Evolutionary conservation across 2,113 vertebrate genomes (phyloP).

Genomic region (Onychostruthus taczanowskii): DNA sequence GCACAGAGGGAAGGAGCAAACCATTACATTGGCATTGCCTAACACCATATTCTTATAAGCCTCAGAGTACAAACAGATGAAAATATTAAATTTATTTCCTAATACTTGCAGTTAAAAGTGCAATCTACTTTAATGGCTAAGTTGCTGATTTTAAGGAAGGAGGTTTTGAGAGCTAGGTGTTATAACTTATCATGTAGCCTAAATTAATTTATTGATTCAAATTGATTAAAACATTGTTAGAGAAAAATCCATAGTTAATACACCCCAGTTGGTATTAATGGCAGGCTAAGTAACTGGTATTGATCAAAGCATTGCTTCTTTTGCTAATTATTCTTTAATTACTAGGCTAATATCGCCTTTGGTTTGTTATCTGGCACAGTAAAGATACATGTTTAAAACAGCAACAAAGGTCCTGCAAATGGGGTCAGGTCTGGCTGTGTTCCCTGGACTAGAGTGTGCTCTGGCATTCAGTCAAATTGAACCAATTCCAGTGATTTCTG

Average conservation of each 20-base stretch:
- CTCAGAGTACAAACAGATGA: background rate
- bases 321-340: conserved; percentile 6
- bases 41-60: background rate
- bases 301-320: background rate
- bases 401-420: conserved; percentile 3
- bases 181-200: background rate
- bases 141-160: background rate
- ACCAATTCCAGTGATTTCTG: background rate
- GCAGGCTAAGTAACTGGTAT: background rate
- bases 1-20: background rate
- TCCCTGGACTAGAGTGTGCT: background rate
- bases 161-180: background rate
- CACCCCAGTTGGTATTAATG: background rate
- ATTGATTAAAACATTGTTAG: background rate
- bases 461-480: conserved; percentile 18
- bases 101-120: background rate
- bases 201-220: background rate
- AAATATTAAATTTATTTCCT: conserved; percentile 8
- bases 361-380: background rate
- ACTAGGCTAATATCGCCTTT: background rate
- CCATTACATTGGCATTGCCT: background rate
- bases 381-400: background rate
- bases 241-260: background rate
- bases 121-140: background rate
- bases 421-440: conserved; percentile 12